Conservation (phyloP, 2,888 invertebrate genomes). For the Melitaea athalia region DNA sequence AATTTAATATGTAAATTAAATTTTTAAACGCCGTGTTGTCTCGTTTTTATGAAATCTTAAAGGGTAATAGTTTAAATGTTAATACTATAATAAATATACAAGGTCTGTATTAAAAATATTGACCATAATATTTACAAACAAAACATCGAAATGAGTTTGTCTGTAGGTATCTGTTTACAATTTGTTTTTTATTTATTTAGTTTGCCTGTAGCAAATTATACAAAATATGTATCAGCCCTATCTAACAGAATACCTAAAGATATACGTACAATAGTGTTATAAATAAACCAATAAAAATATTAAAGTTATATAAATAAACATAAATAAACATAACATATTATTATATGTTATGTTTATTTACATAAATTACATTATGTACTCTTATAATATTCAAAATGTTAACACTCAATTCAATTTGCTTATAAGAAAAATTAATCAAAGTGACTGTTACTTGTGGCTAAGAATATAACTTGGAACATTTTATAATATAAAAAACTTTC, state of each 20-base stretch:
- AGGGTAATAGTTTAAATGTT: constrained; percentile 1
- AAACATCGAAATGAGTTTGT: too few relatives aligned
- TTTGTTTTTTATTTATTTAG: too few relatives aligned
- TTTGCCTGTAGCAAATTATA: too few relatives aligned
- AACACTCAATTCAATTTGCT: not conserved
- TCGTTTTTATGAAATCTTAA: not conserved
- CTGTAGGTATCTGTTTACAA: too few relatives aligned
- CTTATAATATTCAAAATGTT: not conserved
- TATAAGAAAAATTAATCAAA: not conserved
- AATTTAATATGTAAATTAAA: not conserved
- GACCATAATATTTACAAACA: too few relatives aligned
- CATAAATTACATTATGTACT: constrained; percentile 1
- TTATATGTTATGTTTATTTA: not conserved
- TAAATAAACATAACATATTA: too few relatives aligned
- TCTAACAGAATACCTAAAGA: too few relatives aligned
- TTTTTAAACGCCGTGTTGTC: not conserved
- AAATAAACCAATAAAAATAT: too few relatives aligned
- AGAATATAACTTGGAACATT: not conserved
- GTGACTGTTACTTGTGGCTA: not conserved
- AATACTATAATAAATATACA: constrained; percentile 1
- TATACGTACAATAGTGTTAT: too few relatives aligned
- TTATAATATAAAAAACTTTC: constrained; percentile 20
- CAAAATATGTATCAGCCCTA: too few relatives aligned
- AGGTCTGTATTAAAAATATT: not conserved
- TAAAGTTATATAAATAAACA: too few relatives aligned